Evolutionary conservation across 2,888 invertebrate species (phyloP).

Genomic region (Gryllus longicercus): DNA sequence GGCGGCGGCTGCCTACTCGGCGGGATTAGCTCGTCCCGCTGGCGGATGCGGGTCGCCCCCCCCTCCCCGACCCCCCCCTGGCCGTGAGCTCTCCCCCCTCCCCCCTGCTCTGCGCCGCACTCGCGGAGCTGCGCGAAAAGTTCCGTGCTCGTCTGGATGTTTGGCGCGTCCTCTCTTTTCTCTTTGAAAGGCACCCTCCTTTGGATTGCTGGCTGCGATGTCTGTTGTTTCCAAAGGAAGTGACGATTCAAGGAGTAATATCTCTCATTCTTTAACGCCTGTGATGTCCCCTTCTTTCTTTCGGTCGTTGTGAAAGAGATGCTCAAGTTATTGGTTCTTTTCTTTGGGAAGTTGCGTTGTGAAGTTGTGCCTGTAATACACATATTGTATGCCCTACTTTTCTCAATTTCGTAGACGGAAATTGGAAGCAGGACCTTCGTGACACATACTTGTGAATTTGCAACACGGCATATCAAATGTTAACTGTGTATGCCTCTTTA

Average conservation of each 20-base stretch:
- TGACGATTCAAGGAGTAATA: not conserved
- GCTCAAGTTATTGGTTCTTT: no score
- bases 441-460: no score
- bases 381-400: no score
- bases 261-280: no score
- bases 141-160: not conserved
- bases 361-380: no score
- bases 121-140: not conserved
- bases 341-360: no score
- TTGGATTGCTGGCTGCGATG: not conserved
- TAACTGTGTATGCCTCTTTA: no score
- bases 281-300: no score
- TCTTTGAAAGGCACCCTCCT: not conserved
- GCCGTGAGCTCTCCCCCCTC: not conserved
- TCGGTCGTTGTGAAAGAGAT: no score
- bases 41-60: not conserved
- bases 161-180: not conserved
- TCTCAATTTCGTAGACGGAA: no score
- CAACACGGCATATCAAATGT: no score
- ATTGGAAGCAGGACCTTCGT: no score
- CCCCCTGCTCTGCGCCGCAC: not conserved
- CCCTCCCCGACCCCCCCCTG: not conserved
- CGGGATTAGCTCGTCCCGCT: not conserved
- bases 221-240: not conserved
- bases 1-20: not conserved